Percentiles rank a stretch among this genome's conserved stretches.
Evolutionary conservation across 2,797 vertebrate genomes (phyloP).

Genomic region (Enteromius treurensis): DNA sequence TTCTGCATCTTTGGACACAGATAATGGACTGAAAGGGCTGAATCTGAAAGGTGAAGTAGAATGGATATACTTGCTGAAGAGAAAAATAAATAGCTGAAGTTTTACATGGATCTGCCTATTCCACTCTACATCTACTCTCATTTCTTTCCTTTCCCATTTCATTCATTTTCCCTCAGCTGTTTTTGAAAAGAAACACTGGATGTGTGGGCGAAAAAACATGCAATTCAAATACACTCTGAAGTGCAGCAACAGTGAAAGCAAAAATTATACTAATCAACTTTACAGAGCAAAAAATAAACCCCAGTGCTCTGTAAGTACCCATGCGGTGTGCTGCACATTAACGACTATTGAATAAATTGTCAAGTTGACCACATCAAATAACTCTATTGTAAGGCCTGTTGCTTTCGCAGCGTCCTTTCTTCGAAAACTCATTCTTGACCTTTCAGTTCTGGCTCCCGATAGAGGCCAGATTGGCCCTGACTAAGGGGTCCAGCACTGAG

Average conservation of each 20-base stretch:
- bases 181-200: conserved; percentile 33
- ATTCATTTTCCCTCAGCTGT: conserved; percentile 28
- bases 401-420: background rate
- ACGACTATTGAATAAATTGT: conserved; percentile 19
- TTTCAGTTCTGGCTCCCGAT: conserved; percentile 44
- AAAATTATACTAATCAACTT: conserved; percentile 35
- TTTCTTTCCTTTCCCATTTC: conserved; percentile 38
- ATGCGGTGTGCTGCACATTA: background rate
- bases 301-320: background rate
- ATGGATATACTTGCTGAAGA: conserved; percentile 20
- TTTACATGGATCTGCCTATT: conserved; percentile 13
- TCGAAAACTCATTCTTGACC: conserved; percentile 47
- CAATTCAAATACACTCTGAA: conserved; percentile 10
- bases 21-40: conserved; percentile 40
- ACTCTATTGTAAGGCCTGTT: background rate
- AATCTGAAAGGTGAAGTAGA: conserved; percentile 32
- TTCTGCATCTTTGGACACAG: conserved; percentile 17
- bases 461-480: conserved; percentile 45
- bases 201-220: background rate
- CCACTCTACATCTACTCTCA: conserved; percentile 22
- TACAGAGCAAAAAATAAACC: conserved; percentile 1
- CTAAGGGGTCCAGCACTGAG: conserved; percentile 47
- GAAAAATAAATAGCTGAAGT: conserved; percentile 26
- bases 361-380: conserved; percentile 27
- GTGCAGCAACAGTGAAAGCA: conserved; percentile 27